A percentile compares a stretch with the other conserved stretches of the same genome.
Evolutionary conservation across 53 echinoderm and acorn worm species (phyloP).

Genomic region (Paelopatides confundens): DNA sequence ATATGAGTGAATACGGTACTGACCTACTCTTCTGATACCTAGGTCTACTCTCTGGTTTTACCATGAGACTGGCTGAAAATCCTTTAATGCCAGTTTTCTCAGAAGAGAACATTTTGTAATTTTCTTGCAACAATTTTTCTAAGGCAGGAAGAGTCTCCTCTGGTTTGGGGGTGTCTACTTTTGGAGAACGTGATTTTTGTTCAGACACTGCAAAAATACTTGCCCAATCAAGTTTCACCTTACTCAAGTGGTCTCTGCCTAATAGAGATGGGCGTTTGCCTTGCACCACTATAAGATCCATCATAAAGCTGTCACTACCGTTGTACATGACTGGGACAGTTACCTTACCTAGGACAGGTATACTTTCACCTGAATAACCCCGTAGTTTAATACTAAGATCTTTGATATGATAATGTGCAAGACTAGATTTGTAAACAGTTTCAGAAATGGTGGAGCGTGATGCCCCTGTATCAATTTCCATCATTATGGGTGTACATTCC

Average conservation of each 20-base stretch:
- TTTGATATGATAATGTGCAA: neutral
- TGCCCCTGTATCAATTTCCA: slow-evolving; percentile 55
- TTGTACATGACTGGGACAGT: neutral
- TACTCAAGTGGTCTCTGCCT: slow-evolving; percentile 48
- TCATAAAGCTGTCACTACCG: slow-evolving; percentile 16
- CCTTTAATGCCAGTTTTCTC: too few species aligned
- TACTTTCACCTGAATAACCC: neutral
- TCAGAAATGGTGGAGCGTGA: slow-evolving; percentile 57
- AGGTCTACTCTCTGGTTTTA: too few species aligned
- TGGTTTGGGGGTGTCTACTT: too few species aligned
- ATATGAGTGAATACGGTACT: too few species aligned
- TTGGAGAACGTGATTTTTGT: too few species aligned
- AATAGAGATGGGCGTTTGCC: slow-evolving; percentile 52
- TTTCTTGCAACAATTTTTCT: too few species aligned
- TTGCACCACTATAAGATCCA: neutral
- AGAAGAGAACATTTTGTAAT: too few species aligned
- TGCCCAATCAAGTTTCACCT: too few species aligned
- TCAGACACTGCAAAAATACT: slow-evolving; percentile 18
- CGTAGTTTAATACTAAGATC: slow-evolving; percentile 15
- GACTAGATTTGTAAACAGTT: neutral
- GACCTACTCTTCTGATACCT: too few species aligned
- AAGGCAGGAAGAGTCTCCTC: too few species aligned
- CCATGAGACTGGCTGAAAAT: too few species aligned
- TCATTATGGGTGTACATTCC: neutral
- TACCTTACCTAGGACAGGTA: neutral